Conservation (phyloP, 2,797 vertebrate species). For the Manis crassicaudata region DNA sequence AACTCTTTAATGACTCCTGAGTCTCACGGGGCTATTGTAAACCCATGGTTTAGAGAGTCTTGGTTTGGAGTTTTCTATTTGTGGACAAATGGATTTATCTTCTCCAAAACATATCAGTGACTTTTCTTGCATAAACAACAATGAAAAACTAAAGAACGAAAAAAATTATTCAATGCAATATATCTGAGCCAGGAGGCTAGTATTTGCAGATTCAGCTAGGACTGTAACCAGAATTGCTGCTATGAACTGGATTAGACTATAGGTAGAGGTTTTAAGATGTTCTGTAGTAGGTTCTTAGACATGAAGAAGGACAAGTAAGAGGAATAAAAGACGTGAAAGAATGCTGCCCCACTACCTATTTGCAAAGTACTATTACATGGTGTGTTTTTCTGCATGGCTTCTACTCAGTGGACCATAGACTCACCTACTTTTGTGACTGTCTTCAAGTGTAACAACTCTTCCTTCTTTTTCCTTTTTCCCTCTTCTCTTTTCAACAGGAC, state of each 20-base stretch:
- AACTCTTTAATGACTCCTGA: not conserved
- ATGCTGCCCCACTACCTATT: not conserved
- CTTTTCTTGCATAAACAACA: conserved; percentile 68
- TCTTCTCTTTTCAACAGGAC: not conserved
- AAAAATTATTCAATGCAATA: not conserved
- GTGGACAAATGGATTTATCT: conserved; percentile 66
- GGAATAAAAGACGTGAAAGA: not conserved
- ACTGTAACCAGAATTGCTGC: not conserved
- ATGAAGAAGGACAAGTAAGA: not conserved
- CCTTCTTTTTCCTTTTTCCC: not conserved
- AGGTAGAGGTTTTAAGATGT: not conserved
- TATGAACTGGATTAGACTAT: not conserved
- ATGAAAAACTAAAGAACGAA: not conserved
- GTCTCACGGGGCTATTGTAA: conserved; percentile 7
- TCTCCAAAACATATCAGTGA: conserved; percentile 59
- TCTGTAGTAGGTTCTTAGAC: not conserved
- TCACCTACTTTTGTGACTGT: not conserved
- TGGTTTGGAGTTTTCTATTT: conserved; percentile 51
- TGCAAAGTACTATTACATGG: not conserved
- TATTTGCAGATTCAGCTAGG: not conserved
- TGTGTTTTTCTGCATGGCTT: not conserved
- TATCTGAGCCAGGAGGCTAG: not conserved
- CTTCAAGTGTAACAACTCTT: not conserved
- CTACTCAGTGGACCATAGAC: not conserved
- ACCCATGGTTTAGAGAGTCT: conserved; percentile 52